These are phyloP conservation scores for Andrena hattorfiana DNA, from an alignment of 2,888 invertebrate genomes.

Conservation along the genomic window DNA sequence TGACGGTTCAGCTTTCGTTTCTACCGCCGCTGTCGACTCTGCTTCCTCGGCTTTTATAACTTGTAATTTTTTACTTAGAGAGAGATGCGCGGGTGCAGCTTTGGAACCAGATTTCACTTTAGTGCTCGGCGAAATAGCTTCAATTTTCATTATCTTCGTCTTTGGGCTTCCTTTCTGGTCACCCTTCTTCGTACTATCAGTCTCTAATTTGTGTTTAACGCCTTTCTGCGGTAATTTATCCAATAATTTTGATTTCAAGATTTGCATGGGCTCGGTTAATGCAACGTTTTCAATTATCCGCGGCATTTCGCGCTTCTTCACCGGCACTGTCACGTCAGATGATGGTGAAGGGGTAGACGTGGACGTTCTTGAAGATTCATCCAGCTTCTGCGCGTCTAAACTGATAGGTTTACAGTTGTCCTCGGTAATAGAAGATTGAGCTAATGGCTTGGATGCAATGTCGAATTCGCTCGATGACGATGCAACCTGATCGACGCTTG, in stretches of 20 bases:
- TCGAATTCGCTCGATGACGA: slow-evolving; percentile 46
- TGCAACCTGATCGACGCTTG: slow-evolving; percentile 39
- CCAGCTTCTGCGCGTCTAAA: slow-evolving; percentile 72
- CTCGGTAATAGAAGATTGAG: slow-evolving; percentile 40
- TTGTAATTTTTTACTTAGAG: slow-evolving; percentile 76
- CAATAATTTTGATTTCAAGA: slow-evolving; percentile 80
- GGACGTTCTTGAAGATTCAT: slow-evolving; percentile 70
- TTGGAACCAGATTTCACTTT: slow-evolving; percentile 70
- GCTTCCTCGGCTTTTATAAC: slow-evolving; percentile 77
- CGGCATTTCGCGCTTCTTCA: slow-evolving; percentile 83
- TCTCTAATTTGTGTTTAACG: slow-evolving; percentile 80
- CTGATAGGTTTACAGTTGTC: slow-evolving; percentile 64
- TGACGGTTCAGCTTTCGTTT: slow-evolving; percentile 66
- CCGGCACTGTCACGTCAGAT: slow-evolving; percentile 76
- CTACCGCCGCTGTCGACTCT: slow-evolving; percentile 62
- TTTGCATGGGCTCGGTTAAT: slow-evolving; percentile 81
- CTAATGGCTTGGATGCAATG: slow-evolving; percentile 39
- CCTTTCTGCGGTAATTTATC: slow-evolving; percentile 78
- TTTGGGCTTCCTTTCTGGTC: slow-evolving; percentile 70
- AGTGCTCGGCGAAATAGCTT: slow-evolving; percentile 69
- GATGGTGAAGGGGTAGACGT: slow-evolving; percentile 71
- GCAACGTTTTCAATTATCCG: slow-evolving; percentile 83
- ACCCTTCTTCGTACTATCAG: slow-evolving; percentile 63
- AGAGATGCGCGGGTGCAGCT: slow-evolving; percentile 61
- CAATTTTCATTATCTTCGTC: slow-evolving; percentile 80